Evolutionary conservation across 2,888 invertebrate genomes (phyloP), one percentile per base, ranked within the genome.

Genomic region (Drosophila tripunctata): DNA sequence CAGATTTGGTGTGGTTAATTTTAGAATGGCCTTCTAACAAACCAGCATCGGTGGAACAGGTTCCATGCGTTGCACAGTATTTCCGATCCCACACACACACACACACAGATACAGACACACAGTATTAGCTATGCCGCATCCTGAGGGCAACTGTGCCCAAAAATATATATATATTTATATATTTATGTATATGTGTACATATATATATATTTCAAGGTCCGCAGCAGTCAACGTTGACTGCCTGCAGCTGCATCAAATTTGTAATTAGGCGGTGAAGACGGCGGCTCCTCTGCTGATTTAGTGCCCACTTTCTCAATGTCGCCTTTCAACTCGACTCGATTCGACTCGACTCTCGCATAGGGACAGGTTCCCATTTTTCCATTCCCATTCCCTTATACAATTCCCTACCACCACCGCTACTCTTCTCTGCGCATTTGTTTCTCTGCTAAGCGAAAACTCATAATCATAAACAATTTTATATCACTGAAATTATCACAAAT

Each of bases 201-300:
- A 6, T 2, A 4, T 27, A 43, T 52, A 50, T 76, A 52, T 75
- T 77, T 75, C 77, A 75, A 75, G 74, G 74, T 75, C 77, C 67
- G 73, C 52, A 75, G 67, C 65, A 70, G 82, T 70, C 76, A 58
- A 31, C 75, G 55, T 50, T 60, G 60, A 38, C 61, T 82, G 78
- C 52, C 50, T 71, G 86, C 83, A 81, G 76, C 86, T 81, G 80
- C 87, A 79, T 65, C 61, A 74, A 65, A 76, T 79, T 67, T 55
- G 83, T 71, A 83, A 83, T 79, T 76, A 62, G 71, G 56, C 51
- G 71, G 47, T 43, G 62, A 63, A 64, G 75, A 44, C 48, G 71
- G 36, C 63, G 62, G 24, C 67, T 67, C 62, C 56, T 38, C 52
- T 45, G 70, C 70, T 75, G 75, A 74, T 70, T 78, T 78, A 70